Evolutionary conservation across 2,113 vertebrate genomes (phyloP).

Genomic region (Cettia cetti): DNA sequence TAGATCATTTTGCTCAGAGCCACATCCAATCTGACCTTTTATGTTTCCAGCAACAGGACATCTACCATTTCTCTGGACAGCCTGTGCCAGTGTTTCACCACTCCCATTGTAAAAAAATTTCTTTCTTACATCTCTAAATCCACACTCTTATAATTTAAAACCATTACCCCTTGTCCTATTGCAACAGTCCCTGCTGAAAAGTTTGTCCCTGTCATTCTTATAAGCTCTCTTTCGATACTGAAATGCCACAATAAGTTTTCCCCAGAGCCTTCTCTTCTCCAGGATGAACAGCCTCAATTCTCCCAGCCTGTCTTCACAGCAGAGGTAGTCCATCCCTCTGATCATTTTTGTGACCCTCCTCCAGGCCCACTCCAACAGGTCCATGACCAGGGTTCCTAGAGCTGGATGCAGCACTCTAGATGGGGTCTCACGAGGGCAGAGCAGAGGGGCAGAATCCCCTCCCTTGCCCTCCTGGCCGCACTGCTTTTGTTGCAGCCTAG

Average conservation of each 20-base stretch:
- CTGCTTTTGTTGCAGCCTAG: background rate
- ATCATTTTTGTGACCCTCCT: background rate
- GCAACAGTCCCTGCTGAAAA: background rate
- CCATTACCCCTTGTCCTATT: background rate
- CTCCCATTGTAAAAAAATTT: background rate
- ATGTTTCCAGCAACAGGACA: background rate
- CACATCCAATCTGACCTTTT: background rate
- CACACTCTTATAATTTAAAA: background rate
- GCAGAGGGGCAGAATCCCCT: background rate
- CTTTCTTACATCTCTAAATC: background rate
- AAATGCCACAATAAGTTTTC: background rate
- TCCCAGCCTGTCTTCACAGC: background rate
- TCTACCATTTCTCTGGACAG: background rate
- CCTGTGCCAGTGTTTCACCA: background rate
- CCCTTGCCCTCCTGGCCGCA: fast-evolving
- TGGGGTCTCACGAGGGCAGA: background rate
- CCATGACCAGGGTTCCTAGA: too few relatives aligned
- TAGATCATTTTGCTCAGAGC: background rate
- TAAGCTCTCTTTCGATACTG: background rate
- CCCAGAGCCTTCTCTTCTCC: background rate
- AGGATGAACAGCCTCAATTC: background rate
- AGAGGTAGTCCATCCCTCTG: background rate
- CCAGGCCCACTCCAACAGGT: background rate
- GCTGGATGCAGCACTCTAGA: background rate
- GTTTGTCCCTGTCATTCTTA: background rate